Conservation (phyloP, 2,888 invertebrate genomes). For the Hemaris fuciformis region DNA sequence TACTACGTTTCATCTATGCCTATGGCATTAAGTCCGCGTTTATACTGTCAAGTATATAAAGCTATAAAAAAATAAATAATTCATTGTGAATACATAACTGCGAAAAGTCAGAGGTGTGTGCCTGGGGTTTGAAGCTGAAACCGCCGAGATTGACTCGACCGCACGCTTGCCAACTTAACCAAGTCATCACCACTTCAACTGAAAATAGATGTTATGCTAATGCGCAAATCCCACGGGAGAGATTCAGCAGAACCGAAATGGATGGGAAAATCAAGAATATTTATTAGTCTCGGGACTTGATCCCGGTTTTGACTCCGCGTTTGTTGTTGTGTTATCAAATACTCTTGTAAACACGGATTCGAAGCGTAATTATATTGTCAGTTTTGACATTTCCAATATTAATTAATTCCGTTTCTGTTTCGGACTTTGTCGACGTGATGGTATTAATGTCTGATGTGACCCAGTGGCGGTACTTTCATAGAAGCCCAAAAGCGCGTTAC, state of each 20-base stretch:
- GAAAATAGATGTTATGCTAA: constrained; percentile 64
- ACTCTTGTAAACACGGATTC: constrained; percentile 39
- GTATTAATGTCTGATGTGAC: background rate
- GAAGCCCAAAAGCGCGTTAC: too few relatives aligned
- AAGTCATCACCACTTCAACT: constrained; percentile 29
- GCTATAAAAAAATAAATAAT: too few relatives aligned
- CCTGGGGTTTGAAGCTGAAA: too few relatives aligned
- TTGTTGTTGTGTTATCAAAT: constrained; percentile 43
- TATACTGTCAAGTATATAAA: too few relatives aligned
- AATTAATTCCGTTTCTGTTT: constrained; percentile 15
- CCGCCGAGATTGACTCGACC: too few relatives aligned
- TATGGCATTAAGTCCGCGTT: too few relatives aligned
- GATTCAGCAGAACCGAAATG: constrained; percentile 67
- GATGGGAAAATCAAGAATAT: constrained; percentile 75
- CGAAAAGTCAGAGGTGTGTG: too few relatives aligned
- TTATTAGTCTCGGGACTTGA: constrained; percentile 68
- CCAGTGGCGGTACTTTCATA: too few relatives aligned
- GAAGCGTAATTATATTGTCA: constrained; percentile 23
- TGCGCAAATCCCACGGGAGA: constrained; percentile 69
- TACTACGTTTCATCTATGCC: too few relatives aligned
- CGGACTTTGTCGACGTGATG: background rate
- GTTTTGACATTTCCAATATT: constrained; percentile 23
- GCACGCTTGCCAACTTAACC: too few relatives aligned
- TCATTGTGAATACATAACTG: too few relatives aligned
- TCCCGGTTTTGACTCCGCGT: constrained; percentile 41